These are phyloP conservation scores for Hemithea aestivaria DNA, from an alignment of 2,888 invertebrate genomes.

Conservation along the genomic window DNA sequence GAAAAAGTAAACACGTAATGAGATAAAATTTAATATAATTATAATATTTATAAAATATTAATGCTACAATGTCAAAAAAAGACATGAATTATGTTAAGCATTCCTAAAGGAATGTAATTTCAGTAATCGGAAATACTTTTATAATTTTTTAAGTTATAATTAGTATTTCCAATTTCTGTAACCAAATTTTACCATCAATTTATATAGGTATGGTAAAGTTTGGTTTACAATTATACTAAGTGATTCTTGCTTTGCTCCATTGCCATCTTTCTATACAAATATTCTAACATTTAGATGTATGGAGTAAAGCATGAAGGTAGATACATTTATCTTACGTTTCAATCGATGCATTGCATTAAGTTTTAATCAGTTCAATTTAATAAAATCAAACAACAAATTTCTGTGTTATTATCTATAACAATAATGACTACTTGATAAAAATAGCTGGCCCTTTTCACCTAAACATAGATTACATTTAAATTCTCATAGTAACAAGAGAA, in stretches of 20 bases:
- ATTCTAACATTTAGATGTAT: constrained; percentile 37
- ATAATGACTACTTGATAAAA: constrained; percentile 54
- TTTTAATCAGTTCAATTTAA: constrained; percentile 73
- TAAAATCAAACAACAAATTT: constrained; percentile 74
- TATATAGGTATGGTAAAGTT: constrained; percentile 40
- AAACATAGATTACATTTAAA: constrained; percentile 37
- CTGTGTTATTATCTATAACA: constrained; percentile 53
- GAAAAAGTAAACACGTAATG: constrained; percentile 45
- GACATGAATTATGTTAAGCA: constrained; percentile 59
- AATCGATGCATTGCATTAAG: constrained; percentile 76
- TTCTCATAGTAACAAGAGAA: constrained; percentile 10
- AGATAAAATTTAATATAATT: constrained; percentile 27
- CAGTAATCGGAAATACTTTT: constrained; percentile 44
- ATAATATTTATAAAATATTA: constrained; percentile 54
- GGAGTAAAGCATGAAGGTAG: constrained; percentile 58
- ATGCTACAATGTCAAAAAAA: constrained; percentile 67
- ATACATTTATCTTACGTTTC: constrained; percentile 76
- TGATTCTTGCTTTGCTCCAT: constrained; percentile 40
- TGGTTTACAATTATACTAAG: constrained; percentile 48
- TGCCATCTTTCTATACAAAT: constrained; percentile 30
- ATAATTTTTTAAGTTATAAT: constrained; percentile 9
- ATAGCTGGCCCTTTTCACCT: constrained; percentile 59
- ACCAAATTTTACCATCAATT: constrained; percentile 48
- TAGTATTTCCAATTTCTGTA: constrained; percentile 44
- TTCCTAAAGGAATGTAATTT: constrained; percentile 57